These are phyloP conservation scores for Anabas testudineus DNA, from an alignment of 2,797 vertebrate species.

Conservation along the genomic window DNA sequence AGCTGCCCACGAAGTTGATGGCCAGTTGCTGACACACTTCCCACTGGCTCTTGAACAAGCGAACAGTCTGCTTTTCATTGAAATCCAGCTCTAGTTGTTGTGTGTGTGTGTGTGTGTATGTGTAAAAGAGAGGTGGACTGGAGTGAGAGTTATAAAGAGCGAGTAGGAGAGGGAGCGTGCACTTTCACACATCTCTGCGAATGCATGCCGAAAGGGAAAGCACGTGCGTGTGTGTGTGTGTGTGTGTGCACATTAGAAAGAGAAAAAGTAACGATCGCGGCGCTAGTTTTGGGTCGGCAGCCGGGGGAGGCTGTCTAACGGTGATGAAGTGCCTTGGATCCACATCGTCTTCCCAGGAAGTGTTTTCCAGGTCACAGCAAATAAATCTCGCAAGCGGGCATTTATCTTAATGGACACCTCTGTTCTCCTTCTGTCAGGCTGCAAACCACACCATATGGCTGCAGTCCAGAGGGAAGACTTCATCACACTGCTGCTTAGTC, in stretches of 20 bases:
- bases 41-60: constrained; percentile 36
- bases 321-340: constrained; percentile 85
- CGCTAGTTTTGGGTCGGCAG: constrained; percentile 79
- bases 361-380: constrained; percentile 81
- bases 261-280: constrained; percentile 67
- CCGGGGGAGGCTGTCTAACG: constrained; percentile 75
- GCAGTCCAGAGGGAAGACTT: constrained; percentile 81
- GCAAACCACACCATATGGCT: constrained; percentile 81
- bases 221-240: constrained; percentile 11
- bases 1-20: constrained; percentile 47
- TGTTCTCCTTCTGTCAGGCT: constrained; percentile 84
- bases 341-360: constrained; percentile 80
- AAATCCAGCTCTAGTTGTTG: constrained; percentile 36
- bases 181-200: constrained; percentile 47
- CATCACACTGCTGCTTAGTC: constrained; percentile 73
- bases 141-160: constrained; percentile 44
- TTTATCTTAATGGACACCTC: constrained; percentile 85
- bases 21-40: constrained; percentile 64
- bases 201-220: constrained; percentile 29
- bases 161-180: constrained; percentile 24
- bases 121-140: constrained; percentile 26
- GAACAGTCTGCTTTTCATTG: constrained; percentile 45
- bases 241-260: constrained; percentile 22
- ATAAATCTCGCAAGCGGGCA: constrained; percentile 82
- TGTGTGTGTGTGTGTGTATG: constrained; percentile 15